These are phyloP conservation scores for Dasyurus viverrinus DNA, from an alignment of 2,113 vertebrate genomes.

Conservation along the genomic window DNA sequence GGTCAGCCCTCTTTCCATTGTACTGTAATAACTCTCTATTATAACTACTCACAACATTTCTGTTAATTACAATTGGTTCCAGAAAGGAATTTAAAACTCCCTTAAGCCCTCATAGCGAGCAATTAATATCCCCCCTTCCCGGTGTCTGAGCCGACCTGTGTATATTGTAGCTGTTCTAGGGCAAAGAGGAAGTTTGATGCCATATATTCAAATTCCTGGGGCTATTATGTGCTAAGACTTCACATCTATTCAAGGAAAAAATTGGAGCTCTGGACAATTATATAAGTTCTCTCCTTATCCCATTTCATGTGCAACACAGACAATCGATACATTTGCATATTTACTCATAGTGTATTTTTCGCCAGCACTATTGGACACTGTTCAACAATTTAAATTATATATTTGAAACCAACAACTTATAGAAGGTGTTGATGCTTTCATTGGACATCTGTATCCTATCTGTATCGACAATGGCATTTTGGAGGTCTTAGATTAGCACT, in stretches of 20 bases:
- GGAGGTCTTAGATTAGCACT: not conserved
- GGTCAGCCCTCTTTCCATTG: not conserved
- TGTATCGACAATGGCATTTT: not conserved
- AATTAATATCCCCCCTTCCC: not conserved
- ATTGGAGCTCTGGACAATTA: not conserved
- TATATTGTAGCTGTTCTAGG: not conserved
- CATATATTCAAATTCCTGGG: not conserved
- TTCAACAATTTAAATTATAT: not conserved
- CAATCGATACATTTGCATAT: not conserved
- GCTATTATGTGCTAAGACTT: not conserved
- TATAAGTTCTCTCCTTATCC: not conserved
- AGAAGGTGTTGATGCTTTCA: not conserved
- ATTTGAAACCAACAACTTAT: not conserved
- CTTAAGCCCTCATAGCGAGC: not conserved
- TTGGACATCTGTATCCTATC: not conserved
- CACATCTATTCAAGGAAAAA: not conserved
- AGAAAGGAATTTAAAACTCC: not conserved
- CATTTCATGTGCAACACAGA: not conserved
- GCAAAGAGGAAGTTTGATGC: not conserved
- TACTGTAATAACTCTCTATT: not conserved
- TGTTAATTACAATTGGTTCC: not conserved
- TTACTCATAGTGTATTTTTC: not conserved
- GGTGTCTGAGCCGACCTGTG: not conserved
- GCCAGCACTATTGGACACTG: not conserved
- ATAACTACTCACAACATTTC: not conserved